Evolutionary conservation across 2,888 invertebrate species (phyloP).

Genomic region (Meghimatium bilineatum): DNA sequence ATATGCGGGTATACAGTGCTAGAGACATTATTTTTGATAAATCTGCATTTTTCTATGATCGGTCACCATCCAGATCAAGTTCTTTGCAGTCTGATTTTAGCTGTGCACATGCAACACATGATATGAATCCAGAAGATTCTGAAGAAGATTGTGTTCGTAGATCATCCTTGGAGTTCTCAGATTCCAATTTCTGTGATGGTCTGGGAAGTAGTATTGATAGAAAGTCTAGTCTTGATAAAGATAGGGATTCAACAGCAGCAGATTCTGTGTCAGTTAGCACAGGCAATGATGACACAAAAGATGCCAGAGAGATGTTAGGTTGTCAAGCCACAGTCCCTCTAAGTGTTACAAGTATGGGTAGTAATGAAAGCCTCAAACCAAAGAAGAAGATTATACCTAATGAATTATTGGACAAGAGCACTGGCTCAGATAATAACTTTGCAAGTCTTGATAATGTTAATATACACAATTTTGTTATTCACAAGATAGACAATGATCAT

Average conservation of each 20-base stretch:
- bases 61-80: conserved; percentile 32
- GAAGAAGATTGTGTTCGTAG: conserved; percentile 30
- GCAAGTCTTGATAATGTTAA: neutral
- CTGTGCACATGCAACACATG: neutral
- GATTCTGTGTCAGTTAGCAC: conserved; percentile 22
- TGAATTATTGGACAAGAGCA: conserved; percentile 31
- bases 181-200: conserved; percentile 34
- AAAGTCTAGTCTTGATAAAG: conserved; percentile 33
- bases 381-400: conserved; percentile 52
- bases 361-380: neutral
- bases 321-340: neutral
- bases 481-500: neutral
- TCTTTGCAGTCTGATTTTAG: neutral
- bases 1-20: conserved; percentile 71
- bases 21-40: conserved; percentile 60
- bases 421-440: neutral
- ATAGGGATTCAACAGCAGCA: conserved; percentile 25
- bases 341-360: neutral
- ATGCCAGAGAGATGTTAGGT: neutral
- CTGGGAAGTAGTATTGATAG: conserved; percentile 4
- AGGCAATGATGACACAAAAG: conserved; percentile 16
- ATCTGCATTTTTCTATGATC: conserved; percentile 8
- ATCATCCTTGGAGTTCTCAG: conserved; percentile 30
- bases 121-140: conserved; percentile 39
- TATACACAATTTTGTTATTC: neutral